A percentile compares a stretch with the other conserved stretches of the same genome.
These are phyloP conservation scores for Acropternis orthonyx DNA, from an alignment of 2,797 vertebrate species.

Conservation along the genomic window DNA sequence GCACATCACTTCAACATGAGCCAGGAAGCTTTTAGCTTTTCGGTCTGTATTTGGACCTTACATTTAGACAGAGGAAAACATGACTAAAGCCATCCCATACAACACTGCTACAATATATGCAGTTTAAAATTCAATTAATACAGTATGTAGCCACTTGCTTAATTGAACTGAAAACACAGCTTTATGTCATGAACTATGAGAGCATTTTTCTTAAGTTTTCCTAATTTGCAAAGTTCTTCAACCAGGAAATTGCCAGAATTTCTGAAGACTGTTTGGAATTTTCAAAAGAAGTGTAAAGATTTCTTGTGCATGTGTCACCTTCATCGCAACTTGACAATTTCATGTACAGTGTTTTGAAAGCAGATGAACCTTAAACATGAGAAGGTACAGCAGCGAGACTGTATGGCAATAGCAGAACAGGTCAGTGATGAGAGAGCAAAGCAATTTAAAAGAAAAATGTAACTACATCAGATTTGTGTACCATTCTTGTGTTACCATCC, in stretches of 20 bases:
- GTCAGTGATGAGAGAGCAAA: not conserved
- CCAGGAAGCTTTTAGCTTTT: conserved; percentile 45
- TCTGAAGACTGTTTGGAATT: conserved; percentile 39
- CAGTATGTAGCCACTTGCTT: not conserved
- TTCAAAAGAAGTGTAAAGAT: not conserved
- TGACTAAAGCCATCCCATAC: not conserved
- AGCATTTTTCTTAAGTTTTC: not conserved
- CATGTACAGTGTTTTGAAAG: conserved; percentile 10
- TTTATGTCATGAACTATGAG: not conserved
- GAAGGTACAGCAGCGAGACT: not conserved
- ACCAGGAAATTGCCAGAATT: conserved; percentile 25
- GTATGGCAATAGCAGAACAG: not conserved
- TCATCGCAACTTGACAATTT: not conserved
- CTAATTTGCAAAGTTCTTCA: conserved; percentile 45
- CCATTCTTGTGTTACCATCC: not conserved
- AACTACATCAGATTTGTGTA: not conserved
- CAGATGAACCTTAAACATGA: conserved; percentile 1
- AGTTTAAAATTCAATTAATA: not conserved
- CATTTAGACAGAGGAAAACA: not conserved
- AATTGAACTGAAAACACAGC: not conserved
- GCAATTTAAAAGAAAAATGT: not conserved
- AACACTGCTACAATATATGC: not conserved
- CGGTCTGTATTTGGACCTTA: conserved; percentile 18
- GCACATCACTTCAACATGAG: conserved; percentile 61
- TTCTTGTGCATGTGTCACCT: not conserved